A percentile compares a stretch with the other conserved stretches of the same genome.
phyloP scores from a whole-genome alignment of 2,888 invertebrate genomes.

The Hetaerina titia region DNA sequence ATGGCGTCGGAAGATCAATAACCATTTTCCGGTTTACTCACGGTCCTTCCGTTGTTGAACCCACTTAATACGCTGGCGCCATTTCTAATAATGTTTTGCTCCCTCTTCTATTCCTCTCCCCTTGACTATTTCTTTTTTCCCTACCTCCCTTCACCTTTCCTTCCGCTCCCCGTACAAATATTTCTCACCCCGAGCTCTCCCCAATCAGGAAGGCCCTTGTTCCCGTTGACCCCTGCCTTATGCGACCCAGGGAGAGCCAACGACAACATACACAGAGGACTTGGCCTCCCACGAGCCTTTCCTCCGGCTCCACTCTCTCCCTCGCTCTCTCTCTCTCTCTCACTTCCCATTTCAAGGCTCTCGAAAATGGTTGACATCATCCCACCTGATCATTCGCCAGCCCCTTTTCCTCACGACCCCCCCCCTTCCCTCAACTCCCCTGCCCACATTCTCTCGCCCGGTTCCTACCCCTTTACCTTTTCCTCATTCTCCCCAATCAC shows the following conservation, averaged over 20 bases:
- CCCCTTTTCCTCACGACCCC: not conserved
- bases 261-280: not conserved
- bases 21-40: not conserved
- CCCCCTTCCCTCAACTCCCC: not conserved
- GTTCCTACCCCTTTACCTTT: not conserved
- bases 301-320: not conserved
- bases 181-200: not conserved
- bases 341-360: constrained; percentile 24
- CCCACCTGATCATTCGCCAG: constrained; percentile 7
- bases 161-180: not conserved
- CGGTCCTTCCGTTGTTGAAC: not conserved
- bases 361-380: constrained; percentile 20
- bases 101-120: not conserved
- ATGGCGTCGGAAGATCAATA: not conserved
- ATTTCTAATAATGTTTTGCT: constrained; percentile 6
- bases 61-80: not conserved
- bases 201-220: constrained; percentile 22
- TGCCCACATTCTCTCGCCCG: not conserved
- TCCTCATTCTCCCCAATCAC: not conserved
- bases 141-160: not conserved
- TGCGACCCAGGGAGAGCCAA: not conserved
- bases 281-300: not conserved
- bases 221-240: constrained; percentile 19
- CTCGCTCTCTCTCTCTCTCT: not conserved
- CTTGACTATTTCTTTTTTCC: not conserved